Percentiles rank a stretch among this genome's conserved stretches.
These are phyloP conservation scores for Squalus acanthias DNA, from an alignment of 2,797 vertebrate species.

Conservation along the genomic window DNA sequence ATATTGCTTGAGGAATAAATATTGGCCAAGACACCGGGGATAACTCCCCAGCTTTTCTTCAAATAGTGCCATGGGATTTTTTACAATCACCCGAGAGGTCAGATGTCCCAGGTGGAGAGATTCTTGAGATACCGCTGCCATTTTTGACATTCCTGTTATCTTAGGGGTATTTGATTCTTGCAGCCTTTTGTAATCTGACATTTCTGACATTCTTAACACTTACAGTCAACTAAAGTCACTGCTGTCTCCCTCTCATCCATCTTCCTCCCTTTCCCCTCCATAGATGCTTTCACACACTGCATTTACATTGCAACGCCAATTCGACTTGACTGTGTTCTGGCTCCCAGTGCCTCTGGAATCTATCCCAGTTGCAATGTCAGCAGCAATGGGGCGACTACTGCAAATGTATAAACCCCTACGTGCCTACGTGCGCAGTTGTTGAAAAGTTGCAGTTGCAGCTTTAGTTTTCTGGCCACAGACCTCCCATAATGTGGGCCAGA, in stretches of 20 bases:
- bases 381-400: neutral
- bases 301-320: neutral
- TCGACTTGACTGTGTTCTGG: neutral
- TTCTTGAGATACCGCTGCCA: neutral
- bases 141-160: neutral
- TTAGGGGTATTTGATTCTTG: neutral
- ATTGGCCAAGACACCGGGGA: neutral
- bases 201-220: neutral
- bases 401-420: neutral
- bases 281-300: neutral
- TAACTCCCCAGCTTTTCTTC: neutral
- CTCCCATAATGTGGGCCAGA: neutral
- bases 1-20: neutral
- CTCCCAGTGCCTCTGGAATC: neutral
- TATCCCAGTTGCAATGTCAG: neutral
- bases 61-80: neutral
- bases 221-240: neutral
- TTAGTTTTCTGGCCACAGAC: neutral
- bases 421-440: neutral
- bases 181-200: neutral
- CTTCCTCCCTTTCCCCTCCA: neutral
- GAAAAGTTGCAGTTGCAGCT: neutral
- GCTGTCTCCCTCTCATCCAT: neutral
- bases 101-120: neutral
- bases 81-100: neutral